These are phyloP conservation scores for Oxygymnocypris stewartii DNA, from an alignment of 2,113 vertebrate genomes.

Conservation along the genomic window DNA sequence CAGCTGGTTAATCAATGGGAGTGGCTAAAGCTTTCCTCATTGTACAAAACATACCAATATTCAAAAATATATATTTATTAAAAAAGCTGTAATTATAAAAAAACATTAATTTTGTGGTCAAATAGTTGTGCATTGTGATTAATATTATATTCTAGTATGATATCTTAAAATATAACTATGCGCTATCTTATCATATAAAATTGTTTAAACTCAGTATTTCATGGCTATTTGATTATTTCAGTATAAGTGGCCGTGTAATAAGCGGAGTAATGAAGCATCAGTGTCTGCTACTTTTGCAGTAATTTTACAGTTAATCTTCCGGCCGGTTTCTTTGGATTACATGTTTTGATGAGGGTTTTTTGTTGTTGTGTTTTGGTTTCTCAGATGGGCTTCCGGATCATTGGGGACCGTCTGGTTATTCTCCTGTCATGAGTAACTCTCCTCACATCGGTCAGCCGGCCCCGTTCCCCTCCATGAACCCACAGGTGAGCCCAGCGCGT, in stretches of 20 bases:
- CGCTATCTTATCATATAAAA: no score
- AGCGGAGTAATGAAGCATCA: no score
- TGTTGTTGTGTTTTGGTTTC: neutral
- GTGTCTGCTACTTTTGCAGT: no score
- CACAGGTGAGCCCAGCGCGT: slow-evolving; percentile 79
- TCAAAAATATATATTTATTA: no score
- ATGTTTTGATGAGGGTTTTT: neutral
- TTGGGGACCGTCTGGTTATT: slow-evolving; percentile 87
- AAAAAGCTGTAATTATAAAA: no score
- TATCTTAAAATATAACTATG: neutral
- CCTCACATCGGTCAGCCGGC: slow-evolving; percentile 81
- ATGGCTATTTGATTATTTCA: neutral
- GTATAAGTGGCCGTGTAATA: no score
- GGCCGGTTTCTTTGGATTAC: neutral
- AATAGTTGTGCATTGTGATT: neutral
- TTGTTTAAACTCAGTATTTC: neutral
- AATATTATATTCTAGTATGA: neutral
- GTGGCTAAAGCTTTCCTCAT: no score
- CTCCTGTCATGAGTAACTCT: slow-evolving; percentile 83
- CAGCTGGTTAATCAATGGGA: no score
- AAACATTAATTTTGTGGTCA: no score
- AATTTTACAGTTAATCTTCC: neutral
- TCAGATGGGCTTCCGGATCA: slow-evolving; percentile 71
- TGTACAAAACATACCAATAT: no score
- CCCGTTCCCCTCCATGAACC: slow-evolving; percentile 84